Percentiles rank a stretch among this genome's conserved stretches.
Conservation (phyloP, 2,113 vertebrate genomes). For the Cebus imitator region DNA sequence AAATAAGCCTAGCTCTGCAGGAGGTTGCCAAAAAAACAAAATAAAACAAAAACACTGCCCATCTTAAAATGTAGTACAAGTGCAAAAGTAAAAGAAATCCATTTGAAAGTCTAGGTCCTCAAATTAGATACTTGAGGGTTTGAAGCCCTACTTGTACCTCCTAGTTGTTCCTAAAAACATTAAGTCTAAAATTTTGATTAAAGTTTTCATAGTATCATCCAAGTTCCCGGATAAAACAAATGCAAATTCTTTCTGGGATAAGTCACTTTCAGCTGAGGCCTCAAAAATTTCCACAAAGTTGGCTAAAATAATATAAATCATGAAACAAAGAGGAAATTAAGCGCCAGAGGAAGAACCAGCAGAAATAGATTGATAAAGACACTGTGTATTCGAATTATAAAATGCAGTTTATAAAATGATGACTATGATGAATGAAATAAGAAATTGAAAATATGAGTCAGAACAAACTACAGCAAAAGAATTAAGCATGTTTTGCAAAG, state of each 20-base stretch:
- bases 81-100: not conserved
- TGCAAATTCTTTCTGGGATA: not conserved
- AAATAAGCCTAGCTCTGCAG: not conserved
- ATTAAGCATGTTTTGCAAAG: not conserved
- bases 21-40: not conserved
- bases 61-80: not conserved
- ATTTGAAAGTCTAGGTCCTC: not conserved
- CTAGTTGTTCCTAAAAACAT: not conserved
- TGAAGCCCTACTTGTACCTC: not conserved
- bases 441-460: not conserved
- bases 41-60: not conserved
- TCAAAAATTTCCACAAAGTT: not conserved
- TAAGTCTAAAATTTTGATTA: not conserved
- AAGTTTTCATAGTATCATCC: not conserved
- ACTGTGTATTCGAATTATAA: not conserved
- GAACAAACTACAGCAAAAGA: not conserved
- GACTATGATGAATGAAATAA: not conserved
- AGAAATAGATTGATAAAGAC: not conserved
- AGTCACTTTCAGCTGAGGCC: not conserved
- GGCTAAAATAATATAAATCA: not conserved
- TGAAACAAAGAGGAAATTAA: not conserved
- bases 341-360: not conserved
- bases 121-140: not conserved
- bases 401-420: not conserved
- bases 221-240: not conserved